These are phyloP conservation scores for Ceriagrion tenellum DNA, from an alignment of 2,888 invertebrate genomes.

Conservation along the genomic window DNA sequence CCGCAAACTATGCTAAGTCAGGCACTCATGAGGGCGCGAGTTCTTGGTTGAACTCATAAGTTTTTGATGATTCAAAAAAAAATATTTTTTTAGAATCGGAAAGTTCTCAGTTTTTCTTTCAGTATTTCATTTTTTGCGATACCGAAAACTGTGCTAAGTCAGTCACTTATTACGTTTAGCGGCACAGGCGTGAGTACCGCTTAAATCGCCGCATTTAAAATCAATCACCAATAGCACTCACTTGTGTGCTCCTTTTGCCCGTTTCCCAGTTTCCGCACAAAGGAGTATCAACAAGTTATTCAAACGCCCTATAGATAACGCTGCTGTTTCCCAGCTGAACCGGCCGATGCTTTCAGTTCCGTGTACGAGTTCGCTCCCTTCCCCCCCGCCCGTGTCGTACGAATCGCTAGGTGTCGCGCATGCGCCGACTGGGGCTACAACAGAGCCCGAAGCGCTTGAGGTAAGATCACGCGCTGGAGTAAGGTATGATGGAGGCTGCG, in stretches of 20 bases:
- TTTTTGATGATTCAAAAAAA: too few species aligned
- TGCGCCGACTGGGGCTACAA: conserved; percentile 4
- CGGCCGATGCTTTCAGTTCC: conserved; percentile 13
- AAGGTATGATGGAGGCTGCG: conserved; percentile 56
- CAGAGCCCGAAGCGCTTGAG: conserved; percentile 38
- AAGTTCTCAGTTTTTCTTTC: too few species aligned
- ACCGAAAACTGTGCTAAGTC: too few species aligned
- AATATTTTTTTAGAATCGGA: too few species aligned
- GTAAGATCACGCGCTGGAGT: conserved; percentile 44
- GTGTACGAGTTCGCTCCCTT: conserved; percentile 34
- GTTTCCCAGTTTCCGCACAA: background rate
- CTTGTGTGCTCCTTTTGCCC: background rate
- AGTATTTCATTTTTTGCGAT: too few species aligned
- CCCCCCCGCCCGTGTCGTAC: conserved; percentile 46
- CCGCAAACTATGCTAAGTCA: too few species aligned
- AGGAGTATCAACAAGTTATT: conserved; percentile 33
- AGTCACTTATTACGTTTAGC: too few species aligned
- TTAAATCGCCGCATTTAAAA: background rate
- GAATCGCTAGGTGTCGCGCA: conserved; percentile 32
- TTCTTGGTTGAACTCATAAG: too few species aligned
- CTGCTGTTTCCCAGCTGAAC: conserved; percentile 43
- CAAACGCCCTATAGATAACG: conserved; percentile 52
- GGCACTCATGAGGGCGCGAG: too few species aligned
- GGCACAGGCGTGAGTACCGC: background rate
- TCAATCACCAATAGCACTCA: background rate